phyloP scores from a whole-genome alignment of 2,113 vertebrate genomes.

The Trematocara variabile region DNA sequence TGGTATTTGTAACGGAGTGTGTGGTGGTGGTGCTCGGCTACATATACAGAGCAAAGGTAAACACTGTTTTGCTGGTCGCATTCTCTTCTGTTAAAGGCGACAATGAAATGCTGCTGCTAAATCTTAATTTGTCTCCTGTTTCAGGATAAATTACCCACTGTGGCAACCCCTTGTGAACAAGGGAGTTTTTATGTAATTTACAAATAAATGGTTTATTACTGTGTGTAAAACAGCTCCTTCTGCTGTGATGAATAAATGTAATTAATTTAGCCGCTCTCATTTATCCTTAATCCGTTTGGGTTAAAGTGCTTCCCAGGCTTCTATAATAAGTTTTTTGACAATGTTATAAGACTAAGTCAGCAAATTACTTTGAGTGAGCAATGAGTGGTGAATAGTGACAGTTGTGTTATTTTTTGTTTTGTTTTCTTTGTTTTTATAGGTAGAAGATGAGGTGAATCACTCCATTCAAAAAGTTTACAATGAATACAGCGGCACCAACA shows the following conservation, averaged over 20 bases:
- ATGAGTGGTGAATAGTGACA: neutral
- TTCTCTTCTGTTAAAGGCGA: neutral
- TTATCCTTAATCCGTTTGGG: neutral
- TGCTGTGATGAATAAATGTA: neutral
- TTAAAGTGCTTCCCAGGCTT: neutral
- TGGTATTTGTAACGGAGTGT: constrained; percentile 95
- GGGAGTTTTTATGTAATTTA: neutral
- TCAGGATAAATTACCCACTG: neutral
- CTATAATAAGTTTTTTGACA: neutral
- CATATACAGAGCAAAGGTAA: constrained; percentile 97
- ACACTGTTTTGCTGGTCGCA: neutral
- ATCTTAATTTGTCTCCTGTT: neutral
- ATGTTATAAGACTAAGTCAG: neutral
- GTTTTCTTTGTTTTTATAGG: constrained; percentile 68
- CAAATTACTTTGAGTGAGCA: neutral
- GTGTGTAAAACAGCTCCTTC: neutral
- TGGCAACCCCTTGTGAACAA: neutral
- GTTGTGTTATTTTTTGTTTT: neutral
- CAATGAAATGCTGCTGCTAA: neutral
- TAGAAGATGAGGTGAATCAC: constrained; percentile 90
- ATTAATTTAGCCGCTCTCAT: neutral
- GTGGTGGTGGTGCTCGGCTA: constrained; percentile 96
- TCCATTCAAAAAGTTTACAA: constrained; percentile 94
- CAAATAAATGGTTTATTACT: neutral
- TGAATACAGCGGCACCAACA: constrained; percentile 89